Evolutionary conservation across 1,140 invertebrate genomes (phyloP), one percentile per base, ranked within the genome.

Genomic region (Myzus persicae): DNA sequence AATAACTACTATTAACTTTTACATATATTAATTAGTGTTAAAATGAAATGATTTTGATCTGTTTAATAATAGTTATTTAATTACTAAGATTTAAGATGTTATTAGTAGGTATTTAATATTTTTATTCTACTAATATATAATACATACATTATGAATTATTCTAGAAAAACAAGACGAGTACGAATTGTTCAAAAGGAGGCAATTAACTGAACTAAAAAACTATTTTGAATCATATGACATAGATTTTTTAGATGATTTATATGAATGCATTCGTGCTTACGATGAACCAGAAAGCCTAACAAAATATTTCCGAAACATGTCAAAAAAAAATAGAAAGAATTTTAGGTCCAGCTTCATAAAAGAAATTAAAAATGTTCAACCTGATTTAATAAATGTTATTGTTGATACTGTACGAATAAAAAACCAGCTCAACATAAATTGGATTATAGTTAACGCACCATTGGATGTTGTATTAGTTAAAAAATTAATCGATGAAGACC

Each of bases 391-490:
- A 5, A 38, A 82, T 24, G 14, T 84, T 14, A 20, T 93, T 31
- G 76, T 84, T 38, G 36, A 93, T 1, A 48, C 31, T 1, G 14
- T 93, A n/a, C 81, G 14, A n/a, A 40, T 31, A 6, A 38, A 48
- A 31, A 93, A 82, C n/a, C 7, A 38, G 0, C 14, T 22, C 4
- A 51, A 84, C n/a, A 14, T 26, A 46, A 92, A 93, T n/a, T 93
- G 91, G 91, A 42, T 93, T 84, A 54, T 93, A 44, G 26, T 84
- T 5, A 93, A 85, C 24, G 91, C 91, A 7, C 91, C 91, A 31
- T 24, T 93, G 38, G 48, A 93, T 20, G 31, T 40, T 18, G 7
- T 9, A 40, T 85, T 93, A 31, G 38, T 85, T 26, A 84, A 84
- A 38, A 93, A 85, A 54, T 42, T 93, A 38, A 54, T 38, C 7